A percentile compares a stretch with the other conserved stretches of the same genome.
These are phyloP conservation scores for Bombus sibiricus DNA, from an alignment of 1,140 invertebrate genomes.

Conservation along the genomic window DNA sequence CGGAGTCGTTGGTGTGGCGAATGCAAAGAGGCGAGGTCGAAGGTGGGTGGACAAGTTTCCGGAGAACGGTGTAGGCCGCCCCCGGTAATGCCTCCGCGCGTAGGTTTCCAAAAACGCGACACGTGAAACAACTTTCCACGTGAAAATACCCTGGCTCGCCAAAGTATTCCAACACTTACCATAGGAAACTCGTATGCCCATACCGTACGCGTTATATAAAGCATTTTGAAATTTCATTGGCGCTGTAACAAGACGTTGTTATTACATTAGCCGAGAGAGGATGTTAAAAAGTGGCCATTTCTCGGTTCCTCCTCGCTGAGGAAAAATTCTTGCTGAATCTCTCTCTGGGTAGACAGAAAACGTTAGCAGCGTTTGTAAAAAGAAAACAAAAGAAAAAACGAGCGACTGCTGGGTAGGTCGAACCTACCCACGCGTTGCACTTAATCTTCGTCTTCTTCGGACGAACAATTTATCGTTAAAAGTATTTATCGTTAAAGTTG, in stretches of 20 bases:
- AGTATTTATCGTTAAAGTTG: no score
- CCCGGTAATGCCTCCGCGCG: constrained; percentile 60
- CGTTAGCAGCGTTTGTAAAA: no score
- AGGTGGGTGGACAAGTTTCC: constrained; percentile 81
- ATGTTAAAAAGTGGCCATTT: no score
- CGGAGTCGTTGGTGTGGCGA: constrained; percentile 48
- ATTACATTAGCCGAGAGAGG: no score
- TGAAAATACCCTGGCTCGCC: constrained; percentile 25
- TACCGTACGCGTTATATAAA: neutral
- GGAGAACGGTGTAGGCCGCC: constrained; percentile 69
- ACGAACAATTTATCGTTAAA: no score
- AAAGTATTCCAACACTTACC: neutral
- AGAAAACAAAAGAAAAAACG: no score
- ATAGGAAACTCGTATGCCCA: neutral
- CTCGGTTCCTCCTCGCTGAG: rapidly evolving
- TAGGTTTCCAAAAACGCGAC: constrained; percentile 67
- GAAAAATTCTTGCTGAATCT: no score
- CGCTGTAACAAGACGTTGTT: no score
- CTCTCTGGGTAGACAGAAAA: no score
- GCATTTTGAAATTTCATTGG: neutral
- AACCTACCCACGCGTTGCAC: no score
- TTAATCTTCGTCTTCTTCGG: no score
- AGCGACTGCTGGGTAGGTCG: no score
- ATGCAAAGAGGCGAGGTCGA: constrained; percentile 76
- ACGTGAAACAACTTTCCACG: constrained; percentile 57